phyloP scores from a whole-genome alignment of 2,888 invertebrate species.

The Cremastinae sp. region DNA sequence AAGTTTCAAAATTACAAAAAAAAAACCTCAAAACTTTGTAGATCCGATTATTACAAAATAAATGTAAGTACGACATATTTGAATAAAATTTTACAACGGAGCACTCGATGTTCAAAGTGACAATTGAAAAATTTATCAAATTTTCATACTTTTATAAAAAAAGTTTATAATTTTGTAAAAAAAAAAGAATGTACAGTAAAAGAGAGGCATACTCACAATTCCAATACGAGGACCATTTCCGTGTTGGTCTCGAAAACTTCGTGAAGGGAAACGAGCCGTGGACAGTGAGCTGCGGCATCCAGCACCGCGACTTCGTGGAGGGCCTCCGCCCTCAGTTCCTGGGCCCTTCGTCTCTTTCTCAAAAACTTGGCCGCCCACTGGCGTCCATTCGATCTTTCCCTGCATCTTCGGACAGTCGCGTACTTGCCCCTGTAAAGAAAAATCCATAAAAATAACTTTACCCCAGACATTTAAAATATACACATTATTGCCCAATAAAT shows the following conservation, averaged over 20 bases:
- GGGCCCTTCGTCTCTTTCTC: constrained; percentile 93
- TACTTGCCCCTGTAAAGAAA: constrained; percentile 94
- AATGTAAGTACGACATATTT: too few relatives aligned
- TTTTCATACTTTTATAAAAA: too few relatives aligned
- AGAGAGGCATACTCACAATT: constrained; percentile 81
- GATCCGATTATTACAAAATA: too few relatives aligned
- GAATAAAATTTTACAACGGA: too few relatives aligned
- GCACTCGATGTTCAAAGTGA: too few relatives aligned
- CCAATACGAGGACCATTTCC: constrained; percentile 84
- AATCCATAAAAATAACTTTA: constrained; percentile 59
- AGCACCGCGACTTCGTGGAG: constrained; percentile 83
- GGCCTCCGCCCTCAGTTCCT: constrained; percentile 82
- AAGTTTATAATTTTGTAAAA: too few relatives aligned
- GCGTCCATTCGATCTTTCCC: constrained; percentile 91
- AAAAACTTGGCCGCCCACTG: constrained; percentile 98
- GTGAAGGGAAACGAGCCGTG: constrained; percentile 83
- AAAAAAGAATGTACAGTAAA: neutral
- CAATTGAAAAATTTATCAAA: too few relatives aligned
- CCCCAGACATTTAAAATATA: neutral
- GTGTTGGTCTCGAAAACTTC: constrained; percentile 83
- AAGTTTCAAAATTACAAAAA: too few relatives aligned
- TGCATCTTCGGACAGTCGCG: constrained; percentile 95
- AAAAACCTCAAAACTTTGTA: too few relatives aligned
- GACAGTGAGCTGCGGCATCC: constrained; percentile 82
- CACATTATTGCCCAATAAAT: constrained; percentile 21